A percentile compares a stretch with the other conserved stretches of the same genome.
phyloP scores from a whole-genome alignment of 2,797 vertebrate species.

The Myotis planiceps region DNA sequence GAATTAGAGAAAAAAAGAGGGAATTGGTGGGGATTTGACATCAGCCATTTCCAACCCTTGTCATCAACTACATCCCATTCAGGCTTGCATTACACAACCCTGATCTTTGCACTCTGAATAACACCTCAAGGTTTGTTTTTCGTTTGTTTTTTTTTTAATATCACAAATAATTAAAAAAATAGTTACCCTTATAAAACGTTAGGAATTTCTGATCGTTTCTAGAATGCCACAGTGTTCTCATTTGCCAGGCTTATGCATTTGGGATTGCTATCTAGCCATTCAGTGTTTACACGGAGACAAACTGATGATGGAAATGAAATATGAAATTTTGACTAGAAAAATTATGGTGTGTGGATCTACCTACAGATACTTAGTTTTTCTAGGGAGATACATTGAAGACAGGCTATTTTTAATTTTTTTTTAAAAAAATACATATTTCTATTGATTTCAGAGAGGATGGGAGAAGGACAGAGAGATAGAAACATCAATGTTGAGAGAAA shows the following conservation, averaged over 20 bases:
- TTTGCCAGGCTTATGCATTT: background rate
- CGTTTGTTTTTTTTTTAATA: too few relatives aligned
- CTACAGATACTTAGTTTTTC: background rate
- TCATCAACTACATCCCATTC: background rate
- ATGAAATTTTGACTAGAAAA: background rate
- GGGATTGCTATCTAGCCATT: background rate
- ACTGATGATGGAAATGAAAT: background rate
- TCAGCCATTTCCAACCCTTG: background rate
- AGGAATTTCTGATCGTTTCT: background rate
- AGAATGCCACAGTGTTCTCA: background rate
- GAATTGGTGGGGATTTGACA: background rate
- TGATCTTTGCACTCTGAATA: too few relatives aligned
- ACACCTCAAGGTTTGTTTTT: rapidly evolving
- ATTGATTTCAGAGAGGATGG: too few relatives aligned
- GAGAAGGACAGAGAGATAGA: too few relatives aligned
- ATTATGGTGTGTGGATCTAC: background rate
- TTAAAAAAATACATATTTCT: too few relatives aligned
- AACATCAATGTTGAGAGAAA: too few relatives aligned
- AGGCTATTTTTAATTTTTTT: background rate
- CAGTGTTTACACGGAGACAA: background rate
- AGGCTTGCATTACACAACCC: rapidly evolving
- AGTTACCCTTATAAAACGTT: background rate
- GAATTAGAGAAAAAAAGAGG: background rate
- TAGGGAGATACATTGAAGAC: background rate
- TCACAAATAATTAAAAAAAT: background rate